Base-by-base conservation (phyloP, 2,113 vertebrate genomes). In the Pica pica region DNA sequence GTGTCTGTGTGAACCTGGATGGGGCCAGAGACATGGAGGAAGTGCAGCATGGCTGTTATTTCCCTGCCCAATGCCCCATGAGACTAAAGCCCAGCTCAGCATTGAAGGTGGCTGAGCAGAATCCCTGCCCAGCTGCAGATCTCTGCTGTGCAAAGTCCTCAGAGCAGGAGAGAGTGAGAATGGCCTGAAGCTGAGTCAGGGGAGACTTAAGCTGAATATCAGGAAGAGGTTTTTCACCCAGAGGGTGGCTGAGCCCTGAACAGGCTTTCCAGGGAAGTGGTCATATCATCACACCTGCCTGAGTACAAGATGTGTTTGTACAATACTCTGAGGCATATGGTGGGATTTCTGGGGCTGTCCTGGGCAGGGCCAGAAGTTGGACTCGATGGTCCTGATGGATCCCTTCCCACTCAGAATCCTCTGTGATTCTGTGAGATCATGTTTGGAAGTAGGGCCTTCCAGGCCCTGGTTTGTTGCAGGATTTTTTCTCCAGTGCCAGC, bases 41-140 rank as follows among this genome's bases (percentile, higher is more conserved):
- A 73, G 31, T 1, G 2, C 19, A 90, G 33, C 41, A 31, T 13
- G 3, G 2, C 60, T 81, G 59, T 9, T 49, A 9, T 28, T 49
- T 46, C 39, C n/a, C 31, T 56, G 81, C 50, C 73, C 46, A 73
- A 16, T n/a, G 14, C 3, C n/a, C 42, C 3, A 0, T 0, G 3
- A 57, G 59, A 60, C 30, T 12, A 22, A 86, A 84, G 39, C 19
- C 68, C 61, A 59, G 22, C 24, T 63, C 35, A 75, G 42, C 30
- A 8, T 3, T 33, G 68, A 23, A 65, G 46, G 41, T 11, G 59
- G 19, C 23, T 89, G 77, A 55, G 69, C 64, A 83, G 46, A 68
- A 5, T 8, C 19, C 0, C 0, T 64, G 21, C 24, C 41, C 81
- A 56, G 44, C 44, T 83, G 53, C 46, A 52, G 44, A 27, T 69